Evolutionary conservation across 1,140 invertebrate species (phyloP).

Genomic region (Drosophila orena): DNA sequence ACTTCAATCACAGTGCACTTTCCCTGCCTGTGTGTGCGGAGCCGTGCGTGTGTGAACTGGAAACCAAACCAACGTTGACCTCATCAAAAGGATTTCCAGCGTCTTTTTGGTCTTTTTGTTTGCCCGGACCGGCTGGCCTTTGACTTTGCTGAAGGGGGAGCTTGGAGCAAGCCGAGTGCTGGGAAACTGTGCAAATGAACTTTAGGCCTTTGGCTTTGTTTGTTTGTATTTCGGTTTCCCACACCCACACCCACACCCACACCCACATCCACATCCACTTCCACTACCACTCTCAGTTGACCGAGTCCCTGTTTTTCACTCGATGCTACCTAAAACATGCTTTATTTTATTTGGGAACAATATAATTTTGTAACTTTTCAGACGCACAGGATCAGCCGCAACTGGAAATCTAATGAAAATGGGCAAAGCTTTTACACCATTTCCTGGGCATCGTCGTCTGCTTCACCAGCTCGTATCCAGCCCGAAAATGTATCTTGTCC

Average conservation of each 20-base stretch:
- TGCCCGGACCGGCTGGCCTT: conserved; percentile 67
- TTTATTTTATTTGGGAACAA: conserved; percentile 80
- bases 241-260: conserved; percentile 30
- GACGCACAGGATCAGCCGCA: conserved; percentile 21
- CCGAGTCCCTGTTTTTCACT: conserved; percentile 16
- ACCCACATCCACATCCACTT: too few species aligned
- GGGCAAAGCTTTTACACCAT: conserved; percentile 25
- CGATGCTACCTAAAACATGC: conserved; percentile 62
- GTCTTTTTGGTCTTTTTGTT: conserved; percentile 84
- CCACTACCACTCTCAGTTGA: neutral
- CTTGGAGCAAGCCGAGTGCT: conserved; percentile 20
- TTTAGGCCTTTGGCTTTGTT: conserved; percentile 81
- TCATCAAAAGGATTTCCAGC: conserved; percentile 82
- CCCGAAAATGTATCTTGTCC: conserved; percentile 20
- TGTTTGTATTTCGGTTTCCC: conserved; percentile 78
- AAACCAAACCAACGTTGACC: conserved; percentile 77
- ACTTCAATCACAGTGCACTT: conserved; percentile 8
- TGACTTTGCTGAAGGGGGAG: conserved; percentile 62
- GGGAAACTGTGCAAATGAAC: conserved; percentile 81
- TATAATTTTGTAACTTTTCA: conserved; percentile 80
- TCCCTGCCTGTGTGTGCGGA: neutral
- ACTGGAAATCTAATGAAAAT: conserved; percentile 75
- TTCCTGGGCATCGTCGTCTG: neutral
- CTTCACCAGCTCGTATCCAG: conserved; percentile 15
- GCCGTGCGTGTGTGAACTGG: conserved; percentile 27